Evolutionary conservation across 2,797 vertebrate species (phyloP).

Genomic region (Pseudomugil gertrudae): DNA sequence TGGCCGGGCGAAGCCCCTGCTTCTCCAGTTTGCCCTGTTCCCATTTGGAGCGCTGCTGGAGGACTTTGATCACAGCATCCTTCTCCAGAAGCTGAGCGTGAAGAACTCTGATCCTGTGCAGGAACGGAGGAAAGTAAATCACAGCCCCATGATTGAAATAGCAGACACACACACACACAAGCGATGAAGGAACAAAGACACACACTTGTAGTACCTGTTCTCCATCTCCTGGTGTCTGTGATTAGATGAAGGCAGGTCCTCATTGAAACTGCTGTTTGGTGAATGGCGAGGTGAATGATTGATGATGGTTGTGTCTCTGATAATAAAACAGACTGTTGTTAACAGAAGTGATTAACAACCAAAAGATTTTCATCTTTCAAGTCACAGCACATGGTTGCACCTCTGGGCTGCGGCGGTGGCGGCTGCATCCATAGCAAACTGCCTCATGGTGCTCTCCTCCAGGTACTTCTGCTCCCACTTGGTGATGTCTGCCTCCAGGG

Average conservation of each 20-base stretch:
- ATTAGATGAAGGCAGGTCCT: constrained; percentile 86
- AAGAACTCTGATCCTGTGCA: constrained; percentile 88
- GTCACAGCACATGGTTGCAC: constrained; percentile 26
- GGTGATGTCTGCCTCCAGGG: constrained; percentile 96
- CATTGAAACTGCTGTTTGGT: constrained; percentile 93
- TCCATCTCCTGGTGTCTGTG: constrained; percentile 96
- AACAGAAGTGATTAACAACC: neutral
- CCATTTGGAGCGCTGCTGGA: constrained; percentile 90
- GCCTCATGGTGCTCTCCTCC: constrained; percentile 96
- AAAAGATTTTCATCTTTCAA: neutral
- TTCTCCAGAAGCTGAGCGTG: constrained; percentile 96
- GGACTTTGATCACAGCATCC: constrained; percentile 93
- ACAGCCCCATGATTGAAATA: constrained; percentile 17
- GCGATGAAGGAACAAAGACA: neutral
- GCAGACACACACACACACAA: neutral
- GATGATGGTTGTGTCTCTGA: constrained; percentile 94
- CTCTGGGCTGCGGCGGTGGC: constrained; percentile 94
- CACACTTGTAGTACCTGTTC: constrained; percentile 83
- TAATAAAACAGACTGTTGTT: constrained; percentile 14
- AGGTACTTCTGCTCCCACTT: constrained; percentile 98
- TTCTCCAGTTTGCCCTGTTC: constrained; percentile 86
- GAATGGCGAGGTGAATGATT: constrained; percentile 93
- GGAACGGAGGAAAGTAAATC: neutral
- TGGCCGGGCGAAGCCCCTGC: constrained; percentile 87
- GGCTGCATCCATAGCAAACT: constrained; percentile 97